Percentiles rank a stretch among this genome's conserved stretches.
These are phyloP conservation scores for Tetragnatha montana DNA, from an alignment of 2,888 invertebrate genomes.

Conservation along the genomic window DNA sequence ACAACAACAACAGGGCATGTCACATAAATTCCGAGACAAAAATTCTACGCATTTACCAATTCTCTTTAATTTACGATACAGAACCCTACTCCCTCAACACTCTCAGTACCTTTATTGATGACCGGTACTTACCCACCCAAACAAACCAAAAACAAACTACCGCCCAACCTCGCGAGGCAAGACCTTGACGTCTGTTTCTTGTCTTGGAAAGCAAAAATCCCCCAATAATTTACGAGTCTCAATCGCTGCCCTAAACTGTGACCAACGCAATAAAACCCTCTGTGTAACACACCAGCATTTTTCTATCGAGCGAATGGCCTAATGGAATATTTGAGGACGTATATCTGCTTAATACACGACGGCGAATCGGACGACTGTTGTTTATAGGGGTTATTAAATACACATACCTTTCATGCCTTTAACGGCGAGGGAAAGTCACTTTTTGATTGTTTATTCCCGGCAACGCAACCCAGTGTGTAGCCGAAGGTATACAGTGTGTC, in stretches of 20 bases:
- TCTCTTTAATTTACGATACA: too few relatives aligned
- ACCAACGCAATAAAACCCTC: constrained; percentile 48
- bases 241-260: constrained; percentile 46
- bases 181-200: constrained; percentile 24
- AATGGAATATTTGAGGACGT: constrained; percentile 59
- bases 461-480: constrained; percentile 20
- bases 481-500: constrained; percentile 47
- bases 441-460: constrained; percentile 52
- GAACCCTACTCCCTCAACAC: neutral
- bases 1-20: too few relatives aligned
- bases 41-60: too few relatives aligned
- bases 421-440: constrained; percentile 11
- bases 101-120: neutral
- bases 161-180: neutral
- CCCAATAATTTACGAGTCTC: constrained; percentile 43
- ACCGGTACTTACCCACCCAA: too few relatives aligned
- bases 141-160: too few relatives aligned
- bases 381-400: constrained; percentile 59
- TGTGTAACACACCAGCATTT: constrained; percentile 35
- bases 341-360: constrained; percentile 42
- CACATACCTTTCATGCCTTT: constrained; percentile 56
- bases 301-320: constrained; percentile 45
- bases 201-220: constrained; percentile 30
- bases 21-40: too few relatives aligned
- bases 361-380: constrained; percentile 40